A percentile compares a stretch with the other conserved stretches of the same genome.
phyloP scores from a whole-genome alignment of 35 echinoderm and acorn worm genomes.

The Apostichopus californicus region DNA sequence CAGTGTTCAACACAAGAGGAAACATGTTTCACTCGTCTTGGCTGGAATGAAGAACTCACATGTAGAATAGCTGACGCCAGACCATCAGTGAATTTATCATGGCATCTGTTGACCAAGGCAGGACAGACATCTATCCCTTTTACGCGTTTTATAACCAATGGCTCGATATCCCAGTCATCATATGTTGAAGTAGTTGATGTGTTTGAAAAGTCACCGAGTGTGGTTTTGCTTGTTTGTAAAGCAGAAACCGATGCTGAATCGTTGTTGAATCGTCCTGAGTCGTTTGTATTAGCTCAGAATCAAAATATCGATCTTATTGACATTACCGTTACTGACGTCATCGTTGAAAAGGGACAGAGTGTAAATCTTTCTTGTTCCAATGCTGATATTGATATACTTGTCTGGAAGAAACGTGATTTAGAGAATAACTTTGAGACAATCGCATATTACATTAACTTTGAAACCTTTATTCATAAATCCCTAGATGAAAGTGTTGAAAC shows the following conservation, averaged over 20 bases:
- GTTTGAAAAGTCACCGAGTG: neutral
- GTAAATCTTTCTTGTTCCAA: neutral
- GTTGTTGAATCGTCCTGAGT: neutral
- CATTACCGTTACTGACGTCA: neutral
- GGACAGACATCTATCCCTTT: neutral
- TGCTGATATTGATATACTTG: neutral
- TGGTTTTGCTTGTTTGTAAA: neutral
- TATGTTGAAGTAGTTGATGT: neutral
- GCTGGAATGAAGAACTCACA: neutral
- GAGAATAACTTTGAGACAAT: neutral
- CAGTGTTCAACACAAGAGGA: neutral
- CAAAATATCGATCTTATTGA: neutral
- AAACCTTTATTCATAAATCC: neutral
- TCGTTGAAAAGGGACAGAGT: neutral
- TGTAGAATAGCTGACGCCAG: neutral
- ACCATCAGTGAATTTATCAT: neutral
- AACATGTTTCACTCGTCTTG: neutral
- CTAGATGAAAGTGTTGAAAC: neutral
- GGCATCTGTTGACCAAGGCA: neutral
- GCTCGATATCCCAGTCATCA: neutral
- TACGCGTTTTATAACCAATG: neutral
- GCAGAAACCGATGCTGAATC: neutral
- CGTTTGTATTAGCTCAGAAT: neutral
- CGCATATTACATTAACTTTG: neutral
- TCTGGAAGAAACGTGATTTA: neutral